Percentiles rank a stretch among this genome's conserved stretches.
phyloP scores from a whole-genome alignment of 2,888 invertebrate genomes.

The Kuschelorhynchus macadamiae region DNA sequence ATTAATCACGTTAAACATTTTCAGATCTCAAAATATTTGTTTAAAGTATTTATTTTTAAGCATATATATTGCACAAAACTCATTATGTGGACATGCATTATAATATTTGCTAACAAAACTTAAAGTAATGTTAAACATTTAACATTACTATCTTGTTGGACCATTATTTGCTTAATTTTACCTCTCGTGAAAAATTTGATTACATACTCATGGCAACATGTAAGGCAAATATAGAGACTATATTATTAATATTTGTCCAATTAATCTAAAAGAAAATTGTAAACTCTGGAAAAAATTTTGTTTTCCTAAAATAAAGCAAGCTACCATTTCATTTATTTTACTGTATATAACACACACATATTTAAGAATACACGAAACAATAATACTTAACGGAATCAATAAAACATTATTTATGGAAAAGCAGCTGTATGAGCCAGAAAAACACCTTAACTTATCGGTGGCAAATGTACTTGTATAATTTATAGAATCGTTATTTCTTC shows the following conservation, averaged over 20 bases:
- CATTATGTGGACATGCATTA: constrained; percentile 5
- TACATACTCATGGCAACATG: no score
- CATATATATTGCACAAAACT: not conserved
- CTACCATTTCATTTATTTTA: no score
- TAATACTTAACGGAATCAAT: constrained; percentile 27
- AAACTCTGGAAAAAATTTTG: no score
- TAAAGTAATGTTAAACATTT: no score
- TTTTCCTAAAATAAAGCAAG: no score
- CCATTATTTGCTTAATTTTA: no score
- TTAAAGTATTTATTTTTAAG: not conserved
- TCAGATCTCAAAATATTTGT: not conserved
- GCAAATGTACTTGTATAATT: constrained; percentile 11
- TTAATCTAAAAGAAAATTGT: no score
- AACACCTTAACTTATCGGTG: constrained; percentile 26
- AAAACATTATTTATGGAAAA: constrained; percentile 36
- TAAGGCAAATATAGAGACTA: no score
- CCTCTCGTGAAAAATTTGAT: no score
- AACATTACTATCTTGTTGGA: no score
- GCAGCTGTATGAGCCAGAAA: constrained; percentile 15
- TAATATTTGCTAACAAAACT: constrained; percentile 1
- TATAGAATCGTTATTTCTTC: constrained; percentile 8
- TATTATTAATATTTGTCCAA: no score
- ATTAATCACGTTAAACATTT: constrained; percentile 3
- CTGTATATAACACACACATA: no score
- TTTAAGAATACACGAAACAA: not conserved